A percentile compares a stretch with the other conserved stretches of the same genome.
These are phyloP conservation scores for Seira musarum DNA, from an alignment of 2,888 invertebrate species.

Conservation along the genomic window DNA sequence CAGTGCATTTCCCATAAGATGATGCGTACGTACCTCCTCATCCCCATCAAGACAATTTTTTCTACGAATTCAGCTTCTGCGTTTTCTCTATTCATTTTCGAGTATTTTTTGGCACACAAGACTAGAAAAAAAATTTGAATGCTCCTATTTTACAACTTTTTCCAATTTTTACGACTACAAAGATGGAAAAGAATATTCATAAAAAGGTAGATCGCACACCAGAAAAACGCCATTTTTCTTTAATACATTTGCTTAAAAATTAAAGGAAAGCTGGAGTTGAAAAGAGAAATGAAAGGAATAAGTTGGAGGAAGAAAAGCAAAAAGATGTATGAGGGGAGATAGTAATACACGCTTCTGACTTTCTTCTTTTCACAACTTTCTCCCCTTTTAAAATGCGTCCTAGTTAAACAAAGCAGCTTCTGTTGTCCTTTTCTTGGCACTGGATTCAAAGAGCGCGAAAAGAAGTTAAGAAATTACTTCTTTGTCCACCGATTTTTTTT, in stretches of 20 bases:
- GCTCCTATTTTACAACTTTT: conserved; percentile 42
- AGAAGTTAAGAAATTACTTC: neutral
- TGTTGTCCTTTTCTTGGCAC: conserved; percentile 49
- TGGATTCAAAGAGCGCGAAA: conserved; percentile 19
- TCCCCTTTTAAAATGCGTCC: neutral
- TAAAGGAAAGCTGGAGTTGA: neutral
- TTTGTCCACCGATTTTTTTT: neutral
- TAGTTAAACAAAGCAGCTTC: conserved; percentile 10
- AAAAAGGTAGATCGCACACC: conserved; percentile 44
- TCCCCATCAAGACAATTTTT: too few relatives aligned
- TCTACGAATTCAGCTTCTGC: too few relatives aligned
- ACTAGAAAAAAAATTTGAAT: conserved; percentile 40
- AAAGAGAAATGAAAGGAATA: conserved; percentile 21
- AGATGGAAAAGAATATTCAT: conserved; percentile 30
- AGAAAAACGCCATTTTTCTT: too few relatives aligned
- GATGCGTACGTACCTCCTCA: too few relatives aligned
- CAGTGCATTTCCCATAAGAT: too few relatives aligned
- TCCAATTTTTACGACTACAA: too few relatives aligned
- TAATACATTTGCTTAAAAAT: too few relatives aligned
- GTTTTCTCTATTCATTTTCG: too few relatives aligned
- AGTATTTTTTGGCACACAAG: conserved; percentile 47
- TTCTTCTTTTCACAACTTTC: conserved; percentile 11
- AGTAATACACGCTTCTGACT: neutral
- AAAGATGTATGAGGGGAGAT: conserved; percentile 17
- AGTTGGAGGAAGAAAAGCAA: conserved; percentile 34